Evolutionary conservation across 2,113 vertebrate species (phyloP).

Genomic region (Rhodinocichla rosea): DNA sequence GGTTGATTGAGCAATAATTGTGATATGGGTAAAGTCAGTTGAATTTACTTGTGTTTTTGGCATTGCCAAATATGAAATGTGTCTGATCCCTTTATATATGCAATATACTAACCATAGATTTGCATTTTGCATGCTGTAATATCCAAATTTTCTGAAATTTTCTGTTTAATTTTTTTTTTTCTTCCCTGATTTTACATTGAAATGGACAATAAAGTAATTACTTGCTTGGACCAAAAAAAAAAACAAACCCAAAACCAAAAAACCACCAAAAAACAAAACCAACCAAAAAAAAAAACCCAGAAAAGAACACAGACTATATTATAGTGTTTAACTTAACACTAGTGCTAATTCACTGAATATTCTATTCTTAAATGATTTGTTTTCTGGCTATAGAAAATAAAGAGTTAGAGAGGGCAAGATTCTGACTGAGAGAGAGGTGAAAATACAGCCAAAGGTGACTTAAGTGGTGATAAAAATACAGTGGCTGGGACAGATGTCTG

Average conservation of each 20-base stretch:
- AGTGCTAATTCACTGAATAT: neutral
- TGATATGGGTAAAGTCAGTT: neutral
- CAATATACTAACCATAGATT: neutral
- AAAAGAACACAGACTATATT: neutral
- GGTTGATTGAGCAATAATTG: neutral
- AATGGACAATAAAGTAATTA: neutral
- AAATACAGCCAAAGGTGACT: neutral
- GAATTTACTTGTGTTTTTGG: neutral
- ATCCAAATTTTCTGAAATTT: neutral
- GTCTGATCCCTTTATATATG: neutral
- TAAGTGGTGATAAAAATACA: constrained; percentile 40
- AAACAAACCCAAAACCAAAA: neutral
- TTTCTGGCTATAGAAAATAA: neutral
- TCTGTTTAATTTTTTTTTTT: neutral
- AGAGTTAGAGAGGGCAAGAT: neutral
- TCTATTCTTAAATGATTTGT: neutral
- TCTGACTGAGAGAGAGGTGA: neutral
- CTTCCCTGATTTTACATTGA: neutral
- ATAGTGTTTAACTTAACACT: neutral
- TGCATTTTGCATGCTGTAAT: neutral
- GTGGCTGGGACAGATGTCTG: neutral
- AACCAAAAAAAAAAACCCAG: too few relatives aligned
- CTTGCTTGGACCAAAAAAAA: neutral
- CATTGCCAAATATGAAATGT: neutral
- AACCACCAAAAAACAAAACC: too few relatives aligned